Evolutionary conservation across 2,797 vertebrate species (phyloP).

Genomic region (Galago senegalensis): DNA sequence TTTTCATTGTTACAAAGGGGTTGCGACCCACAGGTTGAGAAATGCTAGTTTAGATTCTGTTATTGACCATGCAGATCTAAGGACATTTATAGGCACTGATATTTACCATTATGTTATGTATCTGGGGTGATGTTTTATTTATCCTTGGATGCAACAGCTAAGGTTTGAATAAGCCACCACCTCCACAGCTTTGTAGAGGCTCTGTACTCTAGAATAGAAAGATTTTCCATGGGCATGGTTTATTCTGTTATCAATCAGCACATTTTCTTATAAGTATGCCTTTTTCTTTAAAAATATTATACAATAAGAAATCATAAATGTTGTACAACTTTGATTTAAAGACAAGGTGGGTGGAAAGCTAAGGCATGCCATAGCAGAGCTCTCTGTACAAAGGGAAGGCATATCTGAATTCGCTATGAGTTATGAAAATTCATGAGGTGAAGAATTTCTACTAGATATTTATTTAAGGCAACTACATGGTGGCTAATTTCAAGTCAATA

Average conservation of each 20-base stretch:
- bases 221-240: background rate
- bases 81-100: background rate
- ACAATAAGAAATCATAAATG: constrained; percentile 43
- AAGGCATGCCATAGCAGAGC: background rate
- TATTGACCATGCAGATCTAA: background rate
- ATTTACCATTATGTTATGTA: constrained; percentile 37
- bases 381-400: background rate
- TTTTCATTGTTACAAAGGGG: too few species aligned
- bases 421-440: constrained; percentile 85
- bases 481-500: constrained; percentile 69
- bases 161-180: background rate
- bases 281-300: constrained; percentile 54
- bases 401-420: constrained; percentile 74
- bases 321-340: background rate
- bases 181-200: background rate
- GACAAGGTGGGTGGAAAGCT: background rate
- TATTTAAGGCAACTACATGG: constrained; percentile 72
- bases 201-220: background rate
- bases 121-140: background rate
- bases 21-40: too few species aligned
- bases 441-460: constrained; percentile 82
- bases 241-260: background rate
- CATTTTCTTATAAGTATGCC: background rate
- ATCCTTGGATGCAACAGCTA: background rate
- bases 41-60: background rate